A percentile compares a stretch with the other conserved stretches of the same genome.
Evolutionary conservation across 2,113 vertebrate genomes (phyloP).

Genomic region (Parotia lawesii): DNA sequence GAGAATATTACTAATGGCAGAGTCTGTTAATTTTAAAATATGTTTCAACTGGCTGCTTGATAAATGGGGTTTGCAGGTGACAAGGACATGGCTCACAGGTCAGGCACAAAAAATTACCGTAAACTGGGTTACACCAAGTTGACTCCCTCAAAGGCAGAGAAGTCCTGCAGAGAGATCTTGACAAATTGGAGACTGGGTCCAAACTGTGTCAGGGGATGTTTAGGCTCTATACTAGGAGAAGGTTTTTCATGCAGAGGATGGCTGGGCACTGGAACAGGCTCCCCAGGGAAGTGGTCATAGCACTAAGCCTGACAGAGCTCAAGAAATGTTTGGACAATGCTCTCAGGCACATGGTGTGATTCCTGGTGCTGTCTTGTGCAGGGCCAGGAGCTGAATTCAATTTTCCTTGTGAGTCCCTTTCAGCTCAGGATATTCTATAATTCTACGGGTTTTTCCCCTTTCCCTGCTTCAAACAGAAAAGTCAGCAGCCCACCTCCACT

Average conservation of each 20-base stretch:
- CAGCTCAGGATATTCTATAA: neutral
- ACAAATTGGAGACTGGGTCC: neutral
- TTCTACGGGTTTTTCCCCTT: neutral
- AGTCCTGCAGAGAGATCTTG: neutral
- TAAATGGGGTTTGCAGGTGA: neutral
- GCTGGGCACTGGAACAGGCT: accelerated
- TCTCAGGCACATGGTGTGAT: neutral
- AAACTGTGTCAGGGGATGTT: too few relatives aligned
- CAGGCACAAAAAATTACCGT: neutral
- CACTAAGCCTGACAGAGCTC: neutral
- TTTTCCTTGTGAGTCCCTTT: neutral
- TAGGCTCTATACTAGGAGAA: neutral
- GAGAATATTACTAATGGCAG: neutral
- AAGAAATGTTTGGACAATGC: neutral
- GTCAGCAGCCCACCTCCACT: neutral
- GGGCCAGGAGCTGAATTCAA: neutral
- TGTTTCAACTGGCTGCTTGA: neutral
- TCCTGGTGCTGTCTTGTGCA: neutral
- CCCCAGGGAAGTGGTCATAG: neutral
- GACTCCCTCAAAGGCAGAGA: neutral
- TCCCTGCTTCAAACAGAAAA: neutral
- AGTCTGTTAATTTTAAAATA: neutral
- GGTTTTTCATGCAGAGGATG: neutral
- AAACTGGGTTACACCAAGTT: neutral
- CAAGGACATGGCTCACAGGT: neutral